A percentile compares a stretch with the other conserved stretches of the same genome.
Conservation (phyloP, 2,888 invertebrate genomes). For the Fragum fragum region DNA sequence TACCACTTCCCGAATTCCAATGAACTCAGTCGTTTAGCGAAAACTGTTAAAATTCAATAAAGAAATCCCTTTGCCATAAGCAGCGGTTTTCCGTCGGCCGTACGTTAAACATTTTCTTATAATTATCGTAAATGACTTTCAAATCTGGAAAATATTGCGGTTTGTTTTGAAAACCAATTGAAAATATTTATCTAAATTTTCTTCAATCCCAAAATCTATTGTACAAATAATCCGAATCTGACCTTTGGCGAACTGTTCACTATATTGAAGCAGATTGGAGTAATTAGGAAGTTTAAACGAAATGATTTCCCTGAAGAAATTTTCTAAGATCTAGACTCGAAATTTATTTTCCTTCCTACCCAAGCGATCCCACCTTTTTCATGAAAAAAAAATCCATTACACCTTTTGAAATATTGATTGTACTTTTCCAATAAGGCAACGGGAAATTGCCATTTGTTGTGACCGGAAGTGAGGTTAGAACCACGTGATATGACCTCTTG, state of each 20-base stretch:
- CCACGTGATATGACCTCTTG: conserved; percentile 1
- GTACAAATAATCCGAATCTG: not conserved
- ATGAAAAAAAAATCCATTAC: not conserved
- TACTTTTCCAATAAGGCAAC: not conserved
- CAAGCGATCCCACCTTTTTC: not conserved
- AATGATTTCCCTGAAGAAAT: not conserved
- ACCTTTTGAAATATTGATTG: not conserved
- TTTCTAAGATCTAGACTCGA: not conserved
- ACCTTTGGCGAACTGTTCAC: conserved; percentile 8
- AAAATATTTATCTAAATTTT: conserved; percentile 25
- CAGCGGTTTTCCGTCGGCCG: too few species aligned
- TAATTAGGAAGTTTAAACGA: conserved; percentile 11
- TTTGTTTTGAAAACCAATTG: conserved; percentile 29
- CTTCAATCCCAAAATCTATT: conserved; percentile 10
- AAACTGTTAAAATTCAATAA: too few species aligned
- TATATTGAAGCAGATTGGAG: not conserved
- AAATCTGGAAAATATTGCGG: conserved; percentile 40
- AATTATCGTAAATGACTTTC: conserved; percentile 18
- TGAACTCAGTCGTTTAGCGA: too few species aligned
- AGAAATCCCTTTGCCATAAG: too few species aligned
- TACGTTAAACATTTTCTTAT: conserved; percentile 22
- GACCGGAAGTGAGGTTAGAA: conserved; percentile 8
- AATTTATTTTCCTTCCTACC: not conserved
- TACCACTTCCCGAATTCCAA: too few species aligned
- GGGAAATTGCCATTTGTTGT: conserved; percentile 11